Base-by-base conservation (phyloP, 2,888 invertebrate species). In the Orchesella flavescens region DNA sequence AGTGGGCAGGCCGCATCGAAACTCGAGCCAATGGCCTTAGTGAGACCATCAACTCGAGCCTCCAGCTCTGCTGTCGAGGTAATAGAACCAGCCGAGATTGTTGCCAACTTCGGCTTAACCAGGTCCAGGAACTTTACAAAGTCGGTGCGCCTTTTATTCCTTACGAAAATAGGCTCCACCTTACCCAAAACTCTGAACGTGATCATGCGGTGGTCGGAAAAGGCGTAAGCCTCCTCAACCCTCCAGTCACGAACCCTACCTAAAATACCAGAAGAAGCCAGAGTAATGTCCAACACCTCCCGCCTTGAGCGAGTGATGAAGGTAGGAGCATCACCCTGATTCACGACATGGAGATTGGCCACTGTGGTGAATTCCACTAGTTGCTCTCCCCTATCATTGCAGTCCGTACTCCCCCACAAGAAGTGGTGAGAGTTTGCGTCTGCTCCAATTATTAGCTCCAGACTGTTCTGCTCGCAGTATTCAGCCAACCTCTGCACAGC, bases 401-500 rank as follows among this genome's bases (percentile, higher is more conserved):
- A 10, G 17, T 83, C 66, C 0, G 63, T 69, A 44, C 83, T 74
- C 0, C 83, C 83, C 84, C 84, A 86, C 12, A 77, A 0, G 4
- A 23, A 13, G 74, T 85, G 84, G 49, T 86, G 86, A 0, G 86
- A 79, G 68, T 86, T 85, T 19, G 80, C 84, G 66, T 84, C 86
- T 10, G 76, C 77, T 0, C 77, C 75, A 12, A 86, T 24, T 1
- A 85, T 23, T 5, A 84, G 68, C 13, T 66, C 59, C 1, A 85
- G 24, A 9, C 21, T 24, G 2, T 61, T 46, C 5, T 1, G 23
- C 21, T 83, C 72, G 49, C 74, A 75, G 65, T 79, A 46, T 5
- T 72, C 71, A 13, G 44, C 75, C 43, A 84, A 61, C 12, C 17
- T 44, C 17, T 7, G 21, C 4, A 83, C 0, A 4, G 7, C 15